Evolutionary conservation across 2,113 vertebrate species (phyloP).

Genomic region (Cyanocitta stelleri): DNA sequence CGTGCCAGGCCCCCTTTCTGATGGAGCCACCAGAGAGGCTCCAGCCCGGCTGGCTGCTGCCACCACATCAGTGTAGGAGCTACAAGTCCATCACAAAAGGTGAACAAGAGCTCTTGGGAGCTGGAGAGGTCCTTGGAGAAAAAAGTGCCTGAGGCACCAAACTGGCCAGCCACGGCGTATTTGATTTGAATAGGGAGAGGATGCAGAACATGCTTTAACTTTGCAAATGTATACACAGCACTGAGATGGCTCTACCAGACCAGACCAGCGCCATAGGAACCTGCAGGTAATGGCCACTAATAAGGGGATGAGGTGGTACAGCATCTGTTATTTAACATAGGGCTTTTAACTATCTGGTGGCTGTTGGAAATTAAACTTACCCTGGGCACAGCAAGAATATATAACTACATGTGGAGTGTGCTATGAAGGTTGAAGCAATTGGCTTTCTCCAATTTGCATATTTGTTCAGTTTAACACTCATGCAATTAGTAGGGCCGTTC

Average conservation of each 20-base stretch:
- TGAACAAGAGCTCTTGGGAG: background rate
- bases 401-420: background rate
- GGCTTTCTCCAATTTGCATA: background rate
- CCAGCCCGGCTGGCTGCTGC: background rate
- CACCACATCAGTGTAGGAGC: background rate
- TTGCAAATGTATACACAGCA: background rate
- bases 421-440: background rate
- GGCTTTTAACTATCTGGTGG: background rate
- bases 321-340: background rate
- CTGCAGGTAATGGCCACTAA: background rate
- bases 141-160: background rate
- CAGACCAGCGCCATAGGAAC: accelerated
- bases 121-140: background rate
- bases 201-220: background rate
- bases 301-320: background rate
- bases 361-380: background rate
- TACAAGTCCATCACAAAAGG: background rate
- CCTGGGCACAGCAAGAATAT: background rate
- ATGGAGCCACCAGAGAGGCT: background rate
- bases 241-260: background rate
- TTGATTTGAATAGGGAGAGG: background rate
- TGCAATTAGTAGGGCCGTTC: background rate
- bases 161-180: background rate
- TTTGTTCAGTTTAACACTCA: background rate
- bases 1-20: accelerated